Evolutionary conservation across 1,140 invertebrate species (phyloP).

Genomic region (Reticulitermes speratus): DNA sequence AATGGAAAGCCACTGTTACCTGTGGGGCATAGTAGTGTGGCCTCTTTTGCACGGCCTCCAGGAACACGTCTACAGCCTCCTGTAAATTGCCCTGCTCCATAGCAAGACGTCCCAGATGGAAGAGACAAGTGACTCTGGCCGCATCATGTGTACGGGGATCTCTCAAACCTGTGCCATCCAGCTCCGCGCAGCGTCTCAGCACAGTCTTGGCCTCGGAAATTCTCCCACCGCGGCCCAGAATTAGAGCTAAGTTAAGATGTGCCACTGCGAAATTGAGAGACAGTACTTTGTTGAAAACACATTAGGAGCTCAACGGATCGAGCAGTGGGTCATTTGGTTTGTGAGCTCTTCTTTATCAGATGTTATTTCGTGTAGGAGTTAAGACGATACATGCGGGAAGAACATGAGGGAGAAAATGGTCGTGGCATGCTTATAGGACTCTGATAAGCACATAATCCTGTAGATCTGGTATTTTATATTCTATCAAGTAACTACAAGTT

Average conservation of each 20-base stretch:
- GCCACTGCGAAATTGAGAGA: slow-evolving; percentile 74
- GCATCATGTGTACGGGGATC: slow-evolving; percentile 87
- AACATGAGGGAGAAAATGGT: too few species aligned
- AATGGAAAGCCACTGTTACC: background rate
- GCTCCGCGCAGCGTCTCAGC: slow-evolving; percentile 73
- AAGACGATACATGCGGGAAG: too few species aligned
- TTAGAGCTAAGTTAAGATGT: slow-evolving; percentile 89
- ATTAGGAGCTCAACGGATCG: too few species aligned
- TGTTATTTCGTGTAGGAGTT: too few species aligned
- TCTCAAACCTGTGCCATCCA: slow-evolving; percentile 83
- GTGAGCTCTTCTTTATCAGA: too few species aligned
- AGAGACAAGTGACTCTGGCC: slow-evolving; percentile 86
- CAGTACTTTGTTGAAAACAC: background rate
- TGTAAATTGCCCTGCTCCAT: slow-evolving; percentile 83
- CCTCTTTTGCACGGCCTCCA: slow-evolving; percentile 45
- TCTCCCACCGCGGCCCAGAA: slow-evolving; percentile 76
- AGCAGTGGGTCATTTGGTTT: too few species aligned
- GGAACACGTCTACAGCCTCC: slow-evolving; percentile 82
- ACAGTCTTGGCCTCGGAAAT: slow-evolving; percentile 80
- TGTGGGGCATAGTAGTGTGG: slow-evolving; percentile 19
- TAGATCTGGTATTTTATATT: too few species aligned
- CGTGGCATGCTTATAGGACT: too few species aligned
- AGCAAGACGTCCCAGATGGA: slow-evolving; percentile 87
- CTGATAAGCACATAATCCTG: too few species aligned
- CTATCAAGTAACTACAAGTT: too few species aligned